Evolutionary conservation across 2,797 vertebrate genomes (phyloP).

Genomic region (Carcharodon carcharias): DNA sequence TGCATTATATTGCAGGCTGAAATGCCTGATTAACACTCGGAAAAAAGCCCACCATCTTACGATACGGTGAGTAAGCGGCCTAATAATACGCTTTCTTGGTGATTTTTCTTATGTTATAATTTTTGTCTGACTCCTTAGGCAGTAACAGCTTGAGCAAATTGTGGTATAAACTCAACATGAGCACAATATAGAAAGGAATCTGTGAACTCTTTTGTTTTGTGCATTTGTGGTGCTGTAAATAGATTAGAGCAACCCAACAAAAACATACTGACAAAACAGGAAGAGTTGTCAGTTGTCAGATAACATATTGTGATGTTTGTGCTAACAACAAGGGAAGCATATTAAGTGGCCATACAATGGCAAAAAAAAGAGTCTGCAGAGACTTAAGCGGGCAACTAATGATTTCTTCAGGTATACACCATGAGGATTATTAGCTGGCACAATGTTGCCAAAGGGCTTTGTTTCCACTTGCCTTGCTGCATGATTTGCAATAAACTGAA

Average conservation of each 20-base stretch:
- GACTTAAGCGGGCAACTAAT: not conserved
- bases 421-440: not conserved
- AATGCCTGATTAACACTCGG: not conserved
- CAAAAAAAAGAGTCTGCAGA: not conserved
- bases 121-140: not conserved
- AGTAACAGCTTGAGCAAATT: not conserved
- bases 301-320: slow-evolving; percentile 29
- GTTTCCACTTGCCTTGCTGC: not conserved
- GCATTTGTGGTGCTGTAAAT: not conserved
- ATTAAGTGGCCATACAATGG: not conserved
- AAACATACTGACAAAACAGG: not conserved
- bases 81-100: not conserved
- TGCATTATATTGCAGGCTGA: not conserved
- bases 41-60: not conserved
- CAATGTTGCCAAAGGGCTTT: slow-evolving; percentile 25
- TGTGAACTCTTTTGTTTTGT: not conserved
- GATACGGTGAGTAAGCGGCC: not conserved
- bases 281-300: not conserved
- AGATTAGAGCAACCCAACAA: not conserved
- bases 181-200: too few relatives aligned
- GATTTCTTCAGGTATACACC: not conserved
- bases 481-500: not conserved
- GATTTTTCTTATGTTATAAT: not conserved
- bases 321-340: slow-evolving; percentile 10
- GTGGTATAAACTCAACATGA: not conserved